A percentile compares a stretch with the other conserved stretches of the same genome.
Evolutionary conservation across 92 coral and sea anemone genomes (phyloP).

Genomic region (Epizoanthus stellaris): DNA sequence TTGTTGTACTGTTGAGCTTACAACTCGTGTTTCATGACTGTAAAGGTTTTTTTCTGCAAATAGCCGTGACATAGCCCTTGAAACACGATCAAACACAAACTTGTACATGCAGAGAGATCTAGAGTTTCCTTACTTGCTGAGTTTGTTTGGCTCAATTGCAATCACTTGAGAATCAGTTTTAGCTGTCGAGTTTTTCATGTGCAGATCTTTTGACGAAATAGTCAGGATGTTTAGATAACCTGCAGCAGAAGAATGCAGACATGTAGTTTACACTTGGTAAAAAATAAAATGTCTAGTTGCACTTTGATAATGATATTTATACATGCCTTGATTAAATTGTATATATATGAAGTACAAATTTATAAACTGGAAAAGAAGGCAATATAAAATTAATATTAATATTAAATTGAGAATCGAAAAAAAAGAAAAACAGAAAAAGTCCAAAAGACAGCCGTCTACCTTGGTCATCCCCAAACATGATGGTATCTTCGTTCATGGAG

Average conservation of each 20-base stretch:
- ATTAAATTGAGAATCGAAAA: neutral
- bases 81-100: neutral
- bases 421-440: neutral
- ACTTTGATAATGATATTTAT: too few species aligned
- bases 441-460: constrained; percentile 51
- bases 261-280: neutral
- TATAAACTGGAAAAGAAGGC: too few species aligned
- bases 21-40: too few species aligned
- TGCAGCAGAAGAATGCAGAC: constrained; percentile 13
- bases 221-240: constrained; percentile 93
- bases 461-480: constrained; percentile 97
- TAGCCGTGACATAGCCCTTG: neutral
- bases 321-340: too few species aligned
- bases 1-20: too few species aligned
- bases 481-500: constrained; percentile 91
- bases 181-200: constrained; percentile 91
- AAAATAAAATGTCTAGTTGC: too few species aligned
- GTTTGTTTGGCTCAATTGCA: constrained; percentile 86
- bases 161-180: constrained; percentile 84
- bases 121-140: constrained; percentile 76
- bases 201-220: constrained; percentile 93
- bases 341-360: too few species aligned
- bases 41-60: too few species aligned
- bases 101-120: neutral
- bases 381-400: too few species aligned